These are phyloP conservation scores for Toxostoma redivivum DNA, from an alignment of 2,113 vertebrate species.

Conservation along the genomic window DNA sequence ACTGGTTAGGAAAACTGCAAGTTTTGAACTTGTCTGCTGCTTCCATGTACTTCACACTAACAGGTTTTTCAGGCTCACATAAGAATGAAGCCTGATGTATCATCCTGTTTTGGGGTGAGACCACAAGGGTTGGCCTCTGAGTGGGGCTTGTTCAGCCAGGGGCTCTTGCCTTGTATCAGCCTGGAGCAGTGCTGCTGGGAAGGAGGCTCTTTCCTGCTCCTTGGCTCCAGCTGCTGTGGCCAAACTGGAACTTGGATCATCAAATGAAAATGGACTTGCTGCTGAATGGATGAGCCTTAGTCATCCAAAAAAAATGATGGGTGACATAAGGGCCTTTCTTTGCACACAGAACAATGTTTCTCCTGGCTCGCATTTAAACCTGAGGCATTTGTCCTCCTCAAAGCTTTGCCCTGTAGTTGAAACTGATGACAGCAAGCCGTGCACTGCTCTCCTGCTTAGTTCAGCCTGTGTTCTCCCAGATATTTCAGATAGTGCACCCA, in stretches of 20 bases:
- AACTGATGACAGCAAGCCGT: neutral
- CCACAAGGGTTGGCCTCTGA: neutral
- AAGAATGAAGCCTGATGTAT: neutral
- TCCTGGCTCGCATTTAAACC: neutral
- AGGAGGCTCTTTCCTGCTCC: neutral
- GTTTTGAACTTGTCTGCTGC: neutral
- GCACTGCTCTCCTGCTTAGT: neutral
- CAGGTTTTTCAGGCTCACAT: neutral
- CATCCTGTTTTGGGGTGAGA: neutral
- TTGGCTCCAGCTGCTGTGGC: neutral
- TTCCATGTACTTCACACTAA: neutral
- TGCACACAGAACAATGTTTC: neutral
- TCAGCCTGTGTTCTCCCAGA: neutral
- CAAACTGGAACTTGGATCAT: neutral
- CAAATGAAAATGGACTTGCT: neutral
- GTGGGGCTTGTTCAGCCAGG: neutral
- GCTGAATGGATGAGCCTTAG: neutral
- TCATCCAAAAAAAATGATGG: neutral
- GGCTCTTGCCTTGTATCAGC: neutral
- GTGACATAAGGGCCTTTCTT: neutral
- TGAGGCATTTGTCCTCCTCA: neutral
- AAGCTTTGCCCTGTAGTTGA: neutral
- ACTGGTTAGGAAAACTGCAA: neutral
- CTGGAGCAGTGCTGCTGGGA: neutral
- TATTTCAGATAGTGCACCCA: neutral